Base-by-base conservation (phyloP, 1,140 invertebrate genomes). In the Trichonephila clavipes region DNA sequence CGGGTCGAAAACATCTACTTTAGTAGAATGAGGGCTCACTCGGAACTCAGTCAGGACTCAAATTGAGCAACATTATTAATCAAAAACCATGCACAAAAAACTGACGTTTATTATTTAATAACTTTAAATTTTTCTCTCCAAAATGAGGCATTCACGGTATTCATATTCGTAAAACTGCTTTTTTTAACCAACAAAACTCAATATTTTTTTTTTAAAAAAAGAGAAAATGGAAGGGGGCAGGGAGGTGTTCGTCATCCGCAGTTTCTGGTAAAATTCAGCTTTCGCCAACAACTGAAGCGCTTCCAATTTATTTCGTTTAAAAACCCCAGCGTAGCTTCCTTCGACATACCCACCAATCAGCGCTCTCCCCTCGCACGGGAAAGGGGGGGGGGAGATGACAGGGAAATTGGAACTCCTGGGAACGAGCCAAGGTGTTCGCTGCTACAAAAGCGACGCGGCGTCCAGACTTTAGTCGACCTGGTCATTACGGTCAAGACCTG, bases 341-440 rank as follows among this genome's bases (percentile, higher is more conserved):
- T 51, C 51, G 51, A 51, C 51, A 51, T 5, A 51, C 51, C 61
- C 51, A 64, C 90, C 89, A 82, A 91, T 86, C 90, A 92, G 40
- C 62, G 44, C n/a, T 28, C 90, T 62, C 89, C 72, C 58, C 34
- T 64, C n/a, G 44, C 16, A 1, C 10, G 62, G 0, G n/a, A 16
- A 40, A 77, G 77, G 24, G 34, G 58, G 89, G 19, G 19, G 62
- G 44, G 44, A 69, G 58, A 64, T 85, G 91, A 92, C 91, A 93
- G 86, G 86, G 92, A 93, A 93, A 93, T 93, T 93, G 92, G 92
- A 93, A 93, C 92, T 81, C 92, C 85, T 93, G 92, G 92, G 92
- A 93, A 93, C 59, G 19, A 14, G n/a, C 90, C 92, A 93, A 93
- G 92, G 92, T 93, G 92, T 82, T 51, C 51, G 51, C 51, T 51